Evolutionary conservation across 2,888 invertebrate species (phyloP).

Genomic region (Thysanoteuthis rhombus): DNA sequence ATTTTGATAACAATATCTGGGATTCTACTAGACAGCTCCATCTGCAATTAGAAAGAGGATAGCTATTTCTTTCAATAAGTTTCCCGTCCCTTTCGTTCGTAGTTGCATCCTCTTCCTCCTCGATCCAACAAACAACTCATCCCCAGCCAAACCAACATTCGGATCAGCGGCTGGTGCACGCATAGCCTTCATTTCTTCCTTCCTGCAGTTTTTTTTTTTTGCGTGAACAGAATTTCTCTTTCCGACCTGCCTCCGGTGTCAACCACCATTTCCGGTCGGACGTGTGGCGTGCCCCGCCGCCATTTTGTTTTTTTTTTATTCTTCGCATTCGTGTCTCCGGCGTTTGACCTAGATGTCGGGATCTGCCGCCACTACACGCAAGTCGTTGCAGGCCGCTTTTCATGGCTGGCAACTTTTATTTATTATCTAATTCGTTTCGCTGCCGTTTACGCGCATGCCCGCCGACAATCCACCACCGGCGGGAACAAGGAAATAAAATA

Average conservation of each 20-base stretch:
- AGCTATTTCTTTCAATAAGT: too few species aligned
- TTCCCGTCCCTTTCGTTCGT: background rate
- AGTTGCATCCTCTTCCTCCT: background rate
- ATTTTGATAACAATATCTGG: too few species aligned
- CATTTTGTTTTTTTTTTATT: background rate
- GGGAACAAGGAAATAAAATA: too few species aligned
- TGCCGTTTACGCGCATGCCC: background rate
- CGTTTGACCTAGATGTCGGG: background rate
- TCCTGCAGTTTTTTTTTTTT: background rate
- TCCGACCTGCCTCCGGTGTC: conserved; percentile 12
- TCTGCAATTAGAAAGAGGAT: too few species aligned
- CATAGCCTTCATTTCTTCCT: background rate
- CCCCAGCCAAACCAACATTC: background rate
- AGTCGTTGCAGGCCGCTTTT: background rate
- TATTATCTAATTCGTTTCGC: conserved; percentile 12
- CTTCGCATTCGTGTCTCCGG: background rate
- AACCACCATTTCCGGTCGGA: background rate
- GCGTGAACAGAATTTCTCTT: background rate
- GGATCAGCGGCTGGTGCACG: background rate
- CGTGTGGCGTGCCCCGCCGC: background rate
- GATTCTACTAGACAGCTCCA: too few species aligned
- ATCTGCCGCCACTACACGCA: background rate
- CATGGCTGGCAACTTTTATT: background rate
- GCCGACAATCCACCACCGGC: background rate
- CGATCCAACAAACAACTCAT: background rate